Evolutionary conservation across 2,888 invertebrate species (phyloP).

Genomic region (Bhutanitis thaidina): DNA sequence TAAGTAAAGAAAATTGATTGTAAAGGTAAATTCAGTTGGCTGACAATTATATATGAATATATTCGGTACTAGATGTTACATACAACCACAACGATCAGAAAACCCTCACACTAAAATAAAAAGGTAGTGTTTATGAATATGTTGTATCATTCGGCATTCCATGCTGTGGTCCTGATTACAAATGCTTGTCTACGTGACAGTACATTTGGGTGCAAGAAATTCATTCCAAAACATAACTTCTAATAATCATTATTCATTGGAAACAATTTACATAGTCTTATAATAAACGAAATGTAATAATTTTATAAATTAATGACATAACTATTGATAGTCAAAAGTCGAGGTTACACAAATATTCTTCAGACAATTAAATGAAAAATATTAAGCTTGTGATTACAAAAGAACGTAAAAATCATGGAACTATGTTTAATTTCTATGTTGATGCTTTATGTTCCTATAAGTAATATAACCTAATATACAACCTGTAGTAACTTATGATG

Average conservation of each 20-base stretch:
- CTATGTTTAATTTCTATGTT: too few species aligned
- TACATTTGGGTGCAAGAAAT: slow-evolving; percentile 11
- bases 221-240: slow-evolving; percentile 20
- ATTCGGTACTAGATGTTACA: background rate
- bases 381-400: too few species aligned
- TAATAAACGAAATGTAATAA: too few species aligned
- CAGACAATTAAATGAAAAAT: too few species aligned
- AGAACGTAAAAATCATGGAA: too few species aligned
- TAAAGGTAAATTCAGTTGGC: background rate
- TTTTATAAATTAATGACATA: too few species aligned
- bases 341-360: too few species aligned
- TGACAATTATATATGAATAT: background rate
- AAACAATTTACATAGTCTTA: slow-evolving; percentile 8
- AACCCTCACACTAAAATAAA: slow-evolving; percentile 11
- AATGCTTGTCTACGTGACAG: slow-evolving; percentile 5
- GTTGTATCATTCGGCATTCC: slow-evolving; percentile 62
- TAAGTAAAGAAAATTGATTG: background rate
- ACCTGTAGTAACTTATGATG: too few species aligned
- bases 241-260: slow-evolving; percentile 23
- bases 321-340: too few species aligned
- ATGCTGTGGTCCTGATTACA: slow-evolving; percentile 46
- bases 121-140: slow-evolving; percentile 20
- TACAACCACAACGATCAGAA: background rate
- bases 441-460: too few species aligned
- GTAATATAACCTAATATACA: too few species aligned